Evolutionary conservation across 2,888 invertebrate genomes (phyloP).

Genomic region (Tetrapedia diversipes): DNA sequence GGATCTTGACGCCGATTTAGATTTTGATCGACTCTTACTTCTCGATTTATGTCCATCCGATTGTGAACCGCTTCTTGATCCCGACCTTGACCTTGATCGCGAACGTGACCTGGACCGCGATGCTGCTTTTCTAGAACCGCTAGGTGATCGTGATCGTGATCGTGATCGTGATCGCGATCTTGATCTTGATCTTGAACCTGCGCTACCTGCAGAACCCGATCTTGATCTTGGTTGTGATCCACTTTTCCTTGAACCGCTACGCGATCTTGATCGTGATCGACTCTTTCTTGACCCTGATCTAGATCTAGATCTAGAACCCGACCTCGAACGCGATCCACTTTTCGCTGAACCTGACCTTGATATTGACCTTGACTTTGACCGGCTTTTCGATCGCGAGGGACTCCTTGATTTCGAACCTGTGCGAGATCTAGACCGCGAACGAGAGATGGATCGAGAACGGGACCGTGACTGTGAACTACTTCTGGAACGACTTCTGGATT

Average conservation of each 20-base stretch:
- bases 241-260: slow-evolving; percentile 78
- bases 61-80: slow-evolving; percentile 72
- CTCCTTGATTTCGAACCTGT: too few relatives aligned
- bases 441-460: slow-evolving; percentile 76
- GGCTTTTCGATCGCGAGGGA: too few relatives aligned
- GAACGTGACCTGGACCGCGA: slow-evolving; percentile 76
- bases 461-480: slow-evolving; percentile 77
- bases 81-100: slow-evolving; percentile 73
- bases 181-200: slow-evolving; percentile 71
- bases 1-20: slow-evolving; percentile 78
- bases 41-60: slow-evolving; percentile 69
- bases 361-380: too few relatives aligned
- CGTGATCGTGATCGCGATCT: slow-evolving; percentile 76
- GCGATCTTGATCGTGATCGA: slow-evolving; percentile 76
- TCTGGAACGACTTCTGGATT: slow-evolving; percentile 74
- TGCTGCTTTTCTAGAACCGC: slow-evolving; percentile 60
- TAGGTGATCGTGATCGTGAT: slow-evolving; percentile 63
- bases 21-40: slow-evolving; percentile 76
- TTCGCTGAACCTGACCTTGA: slow-evolving; percentile 79
- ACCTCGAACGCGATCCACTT: slow-evolving; percentile 76
- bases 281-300: slow-evolving; percentile 79
- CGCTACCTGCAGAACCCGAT: slow-evolving; percentile 73
- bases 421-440: slow-evolving; percentile 79
- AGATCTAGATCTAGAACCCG: slow-evolving; percentile 77
- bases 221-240: slow-evolving; percentile 82